These are phyloP conservation scores for Ectemnius continuus DNA, from an alignment of 2,888 invertebrate species.

Conservation along the genomic window DNA sequence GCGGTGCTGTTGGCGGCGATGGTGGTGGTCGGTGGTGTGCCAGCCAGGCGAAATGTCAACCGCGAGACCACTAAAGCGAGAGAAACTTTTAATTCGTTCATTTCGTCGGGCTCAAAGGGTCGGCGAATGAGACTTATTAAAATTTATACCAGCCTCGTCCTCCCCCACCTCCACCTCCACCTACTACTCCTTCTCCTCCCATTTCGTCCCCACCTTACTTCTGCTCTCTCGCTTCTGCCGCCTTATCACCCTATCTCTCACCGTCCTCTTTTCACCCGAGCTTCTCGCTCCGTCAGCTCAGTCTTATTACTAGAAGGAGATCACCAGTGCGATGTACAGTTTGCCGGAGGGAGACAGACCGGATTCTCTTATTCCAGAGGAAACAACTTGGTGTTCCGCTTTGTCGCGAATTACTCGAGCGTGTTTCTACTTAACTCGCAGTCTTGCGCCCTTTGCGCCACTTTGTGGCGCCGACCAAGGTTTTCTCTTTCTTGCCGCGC, in stretches of 20 bases:
- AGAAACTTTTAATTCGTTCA: slow-evolving; percentile 78
- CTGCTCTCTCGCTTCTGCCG: slow-evolving; percentile 27
- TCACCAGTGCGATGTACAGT: not conserved
- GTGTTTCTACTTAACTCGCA: not conserved
- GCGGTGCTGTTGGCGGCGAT: slow-evolving; percentile 22
- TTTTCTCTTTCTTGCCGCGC: not conserved
- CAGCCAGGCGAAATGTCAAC: slow-evolving; percentile 73
- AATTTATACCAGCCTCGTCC: slow-evolving; percentile 71
- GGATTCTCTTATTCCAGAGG: slow-evolving; percentile 21
- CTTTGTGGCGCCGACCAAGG: not conserved
- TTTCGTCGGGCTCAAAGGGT: slow-evolving; percentile 76
- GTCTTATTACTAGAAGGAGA: slow-evolving; percentile 8
- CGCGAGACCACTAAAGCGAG: slow-evolving; percentile 72
- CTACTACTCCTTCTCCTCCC: slow-evolving; percentile 19
- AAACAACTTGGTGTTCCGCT: slow-evolving; percentile 1
- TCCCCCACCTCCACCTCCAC: slow-evolving; percentile 40
- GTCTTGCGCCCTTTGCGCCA: not conserved
- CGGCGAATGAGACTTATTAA: slow-evolving; percentile 75
- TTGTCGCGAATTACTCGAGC: not conserved
- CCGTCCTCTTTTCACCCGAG: not conserved
- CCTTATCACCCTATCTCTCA: slow-evolving; percentile 33
- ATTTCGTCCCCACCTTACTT: slow-evolving; percentile 27
- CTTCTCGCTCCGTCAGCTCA: not conserved
- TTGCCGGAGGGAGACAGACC: not conserved
- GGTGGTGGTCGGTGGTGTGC: no score